phyloP scores from a whole-genome alignment of 2,888 invertebrate species.

The Leptinotarsa haldemani region DNA sequence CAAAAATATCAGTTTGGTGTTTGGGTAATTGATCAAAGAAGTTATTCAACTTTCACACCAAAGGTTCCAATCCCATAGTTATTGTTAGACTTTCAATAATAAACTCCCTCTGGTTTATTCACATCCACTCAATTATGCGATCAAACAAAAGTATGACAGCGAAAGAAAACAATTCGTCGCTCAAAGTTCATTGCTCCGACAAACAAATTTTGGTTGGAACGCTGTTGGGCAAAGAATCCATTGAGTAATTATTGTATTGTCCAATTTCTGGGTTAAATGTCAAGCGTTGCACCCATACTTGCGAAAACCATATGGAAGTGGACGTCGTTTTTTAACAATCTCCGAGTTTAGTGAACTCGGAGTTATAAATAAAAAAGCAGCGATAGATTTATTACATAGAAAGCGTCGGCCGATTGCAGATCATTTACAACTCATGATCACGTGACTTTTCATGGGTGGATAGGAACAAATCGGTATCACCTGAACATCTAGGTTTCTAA shows the following conservation, averaged over 20 bases:
- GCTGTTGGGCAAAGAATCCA: constrained; percentile 12
- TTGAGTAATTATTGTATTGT: constrained; percentile 44
- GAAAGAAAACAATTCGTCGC: constrained; percentile 11
- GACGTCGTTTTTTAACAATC: constrained; percentile 39
- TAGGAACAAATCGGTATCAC: constrained; percentile 30
- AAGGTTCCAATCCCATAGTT: too few relatives aligned
- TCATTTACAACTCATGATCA: constrained; percentile 32
- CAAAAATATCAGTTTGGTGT: too few relatives aligned
- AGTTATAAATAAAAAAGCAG: constrained; percentile 55
- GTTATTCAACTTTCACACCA: too few relatives aligned
- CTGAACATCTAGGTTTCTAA: constrained; percentile 35
- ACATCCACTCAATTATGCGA: neutral
- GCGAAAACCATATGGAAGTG: constrained; percentile 39
- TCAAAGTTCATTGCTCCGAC: constrained; percentile 27
- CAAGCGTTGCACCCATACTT: constrained; percentile 48
- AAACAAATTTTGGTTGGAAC: constrained; percentile 21
- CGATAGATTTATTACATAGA: constrained; percentile 57
- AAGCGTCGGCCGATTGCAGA: constrained; percentile 46
- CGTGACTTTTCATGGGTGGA: constrained; percentile 35
- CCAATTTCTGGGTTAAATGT: constrained; percentile 53
- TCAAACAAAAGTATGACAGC: constrained; percentile 2
- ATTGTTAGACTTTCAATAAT: neutral
- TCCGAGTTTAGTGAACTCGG: constrained; percentile 54
- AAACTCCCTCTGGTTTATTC: neutral
- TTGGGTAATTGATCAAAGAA: too few relatives aligned